phyloP scores from a whole-genome alignment of 2,113 vertebrate genomes.

The Buteo buteo region DNA sequence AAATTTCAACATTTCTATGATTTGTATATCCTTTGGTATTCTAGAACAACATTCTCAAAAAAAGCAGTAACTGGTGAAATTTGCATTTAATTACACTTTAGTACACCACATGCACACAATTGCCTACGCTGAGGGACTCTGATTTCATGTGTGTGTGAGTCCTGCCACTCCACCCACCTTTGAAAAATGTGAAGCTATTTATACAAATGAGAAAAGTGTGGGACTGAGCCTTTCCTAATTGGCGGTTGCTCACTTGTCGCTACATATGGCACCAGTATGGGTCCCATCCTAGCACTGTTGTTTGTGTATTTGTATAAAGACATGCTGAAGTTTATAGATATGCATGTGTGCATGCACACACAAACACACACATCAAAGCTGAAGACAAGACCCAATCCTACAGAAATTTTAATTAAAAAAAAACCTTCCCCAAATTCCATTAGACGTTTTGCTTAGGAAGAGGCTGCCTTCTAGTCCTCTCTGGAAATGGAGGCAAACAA shows the following conservation, averaged over 20 bases:
- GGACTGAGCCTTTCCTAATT: neutral
- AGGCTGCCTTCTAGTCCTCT: neutral
- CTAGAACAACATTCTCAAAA: neutral
- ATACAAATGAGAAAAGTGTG: neutral
- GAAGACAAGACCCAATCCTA: neutral
- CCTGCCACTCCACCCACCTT: neutral
- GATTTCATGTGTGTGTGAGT: neutral
- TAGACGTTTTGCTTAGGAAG: neutral
- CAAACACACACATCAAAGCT: neutral
- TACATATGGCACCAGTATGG: neutral
- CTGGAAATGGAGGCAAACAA: neutral
- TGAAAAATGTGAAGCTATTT: neutral
- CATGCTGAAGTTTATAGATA: neutral
- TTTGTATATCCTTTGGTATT: neutral
- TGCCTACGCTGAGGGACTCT: neutral
- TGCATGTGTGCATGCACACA: fast-evolving
- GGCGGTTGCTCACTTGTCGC: neutral
- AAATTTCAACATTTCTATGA: neutral
- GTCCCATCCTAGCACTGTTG: neutral
- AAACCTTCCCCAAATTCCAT: neutral
- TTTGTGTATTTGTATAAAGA: neutral
- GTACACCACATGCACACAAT: fast-evolving
- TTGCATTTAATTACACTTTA: neutral
- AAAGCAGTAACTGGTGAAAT: neutral
- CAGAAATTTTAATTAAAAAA: neutral